Percentiles rank a stretch among this genome's conserved stretches.
These are phyloP conservation scores for Origma solitaria DNA, from an alignment of 2,113 vertebrate genomes.

Conservation along the genomic window DNA sequence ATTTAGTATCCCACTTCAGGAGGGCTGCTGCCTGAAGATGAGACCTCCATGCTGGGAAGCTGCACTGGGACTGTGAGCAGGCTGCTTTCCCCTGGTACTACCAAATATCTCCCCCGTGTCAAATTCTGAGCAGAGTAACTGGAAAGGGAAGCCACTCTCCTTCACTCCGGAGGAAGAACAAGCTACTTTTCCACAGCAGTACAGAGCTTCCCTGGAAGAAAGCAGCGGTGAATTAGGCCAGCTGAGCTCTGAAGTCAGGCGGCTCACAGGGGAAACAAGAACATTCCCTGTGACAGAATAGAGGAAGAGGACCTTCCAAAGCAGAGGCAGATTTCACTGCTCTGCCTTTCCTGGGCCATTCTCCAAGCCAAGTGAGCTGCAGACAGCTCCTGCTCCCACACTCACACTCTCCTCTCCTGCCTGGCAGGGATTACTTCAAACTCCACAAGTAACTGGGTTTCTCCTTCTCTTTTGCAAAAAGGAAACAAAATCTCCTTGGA, in stretches of 20 bases:
- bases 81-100: not conserved
- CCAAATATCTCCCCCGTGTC: accelerated
- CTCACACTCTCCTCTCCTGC: not conserved
- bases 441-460: not conserved
- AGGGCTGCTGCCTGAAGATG: not conserved
- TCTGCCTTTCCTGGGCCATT: not conserved
- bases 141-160: not conserved
- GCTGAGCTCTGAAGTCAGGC: not conserved
- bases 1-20: not conserved
- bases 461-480: not conserved
- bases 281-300: not conserved
- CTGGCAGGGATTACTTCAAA: not conserved
- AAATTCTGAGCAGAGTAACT: not conserved
- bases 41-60: not conserved
- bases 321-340: not conserved
- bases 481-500: not conserved
- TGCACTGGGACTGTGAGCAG: not conserved
- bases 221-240: not conserved
- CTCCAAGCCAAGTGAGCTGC: not conserved
- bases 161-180: not conserved
- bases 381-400: not conserved
- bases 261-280: not conserved
- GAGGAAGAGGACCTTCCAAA: not conserved
- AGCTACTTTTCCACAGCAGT: not conserved
- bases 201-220: not conserved